A percentile compares a stretch with the other conserved stretches of the same genome.
These are phyloP conservation scores for Drosophila bocqueti DNA, from an alignment of 1,140 invertebrate genomes.

Conservation along the genomic window DNA sequence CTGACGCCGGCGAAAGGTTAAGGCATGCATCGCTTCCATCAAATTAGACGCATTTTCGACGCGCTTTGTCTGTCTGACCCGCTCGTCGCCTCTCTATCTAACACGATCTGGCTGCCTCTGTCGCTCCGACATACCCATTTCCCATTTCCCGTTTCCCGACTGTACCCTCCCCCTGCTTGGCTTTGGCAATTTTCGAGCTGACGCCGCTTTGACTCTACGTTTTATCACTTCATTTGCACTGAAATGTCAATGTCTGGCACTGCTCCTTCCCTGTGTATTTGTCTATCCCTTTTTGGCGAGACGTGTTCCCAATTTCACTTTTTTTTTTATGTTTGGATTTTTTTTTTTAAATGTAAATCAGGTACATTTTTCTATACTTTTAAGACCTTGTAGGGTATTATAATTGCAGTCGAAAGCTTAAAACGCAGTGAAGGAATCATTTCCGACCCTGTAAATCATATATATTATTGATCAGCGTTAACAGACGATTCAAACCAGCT, in stretches of 20 bases:
- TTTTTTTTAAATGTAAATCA: background rate
- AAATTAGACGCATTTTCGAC: conserved; percentile 68
- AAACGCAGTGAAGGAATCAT: too few relatives aligned
- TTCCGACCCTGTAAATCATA: too few relatives aligned
- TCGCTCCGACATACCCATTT: conserved; percentile 11
- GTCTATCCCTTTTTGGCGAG: conserved; percentile 7
- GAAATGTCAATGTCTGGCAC: conserved; percentile 74
- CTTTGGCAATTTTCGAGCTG: conserved; percentile 63
- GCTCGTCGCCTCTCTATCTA: conserved; percentile 8
- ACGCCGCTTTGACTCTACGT: conserved; percentile 57
- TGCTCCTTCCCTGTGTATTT: conserved; percentile 13
- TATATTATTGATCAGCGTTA: too few relatives aligned
- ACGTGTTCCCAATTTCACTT: conserved; percentile 27
- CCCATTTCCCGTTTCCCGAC: background rate
- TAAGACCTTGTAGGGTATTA: too few relatives aligned
- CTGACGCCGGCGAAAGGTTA: conserved; percentile 35
- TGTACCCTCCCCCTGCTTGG: conserved; percentile 6
- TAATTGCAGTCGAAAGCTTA: too few relatives aligned
- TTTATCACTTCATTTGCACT: conserved; percentile 79
- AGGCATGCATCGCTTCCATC: conserved; percentile 59
- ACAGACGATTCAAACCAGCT: too few relatives aligned
- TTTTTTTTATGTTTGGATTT: background rate
- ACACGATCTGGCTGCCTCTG: conserved; percentile 12
- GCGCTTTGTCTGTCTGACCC: conserved; percentile 51
- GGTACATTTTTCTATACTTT: background rate